These are phyloP conservation scores for Tipula vernalis DNA, from an alignment of 2,888 invertebrate genomes.

Conservation along the genomic window DNA sequence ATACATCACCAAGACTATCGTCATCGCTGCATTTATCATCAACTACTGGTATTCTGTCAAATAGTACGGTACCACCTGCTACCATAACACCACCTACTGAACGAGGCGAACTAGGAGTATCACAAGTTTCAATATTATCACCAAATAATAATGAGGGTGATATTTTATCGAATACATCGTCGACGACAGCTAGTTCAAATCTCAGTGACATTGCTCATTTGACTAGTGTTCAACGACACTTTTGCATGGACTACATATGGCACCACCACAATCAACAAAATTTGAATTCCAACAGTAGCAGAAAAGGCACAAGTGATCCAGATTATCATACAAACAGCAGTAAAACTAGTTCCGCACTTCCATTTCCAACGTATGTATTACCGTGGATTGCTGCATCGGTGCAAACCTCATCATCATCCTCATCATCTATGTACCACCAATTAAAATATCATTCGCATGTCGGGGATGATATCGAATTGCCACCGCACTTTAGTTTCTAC, in stretches of 20 bases:
- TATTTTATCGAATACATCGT: constrained; percentile 39
- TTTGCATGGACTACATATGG: constrained; percentile 74
- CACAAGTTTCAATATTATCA: constrained; percentile 20
- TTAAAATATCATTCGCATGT: neutral
- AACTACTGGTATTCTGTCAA: constrained; percentile 17
- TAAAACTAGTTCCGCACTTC: constrained; percentile 34
- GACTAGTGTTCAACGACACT: constrained; percentile 47
- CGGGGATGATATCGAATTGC: neutral
- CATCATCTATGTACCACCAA: neutral
- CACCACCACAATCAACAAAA: constrained; percentile 44
- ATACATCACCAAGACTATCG: constrained; percentile 12
- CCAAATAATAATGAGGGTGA: constrained; percentile 31
- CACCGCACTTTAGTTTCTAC: constrained; percentile 16
- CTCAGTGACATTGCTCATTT: constrained; percentile 35
- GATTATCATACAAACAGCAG: neutral
- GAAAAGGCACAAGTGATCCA: neutral
- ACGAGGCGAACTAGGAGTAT: neutral
- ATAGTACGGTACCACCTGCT: constrained; percentile 14
- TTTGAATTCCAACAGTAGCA: constrained; percentile 17
- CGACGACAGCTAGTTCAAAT: constrained; percentile 17
- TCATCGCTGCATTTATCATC: constrained; percentile 12
- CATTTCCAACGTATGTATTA: constrained; percentile 50
- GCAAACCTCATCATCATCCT: constrained; percentile 14
- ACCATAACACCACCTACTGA: constrained; percentile 29
- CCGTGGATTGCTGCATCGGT: constrained; percentile 40